These are phyloP conservation scores for Leucoma salicis DNA, from an alignment of 2,888 invertebrate species.

Conservation along the genomic window DNA sequence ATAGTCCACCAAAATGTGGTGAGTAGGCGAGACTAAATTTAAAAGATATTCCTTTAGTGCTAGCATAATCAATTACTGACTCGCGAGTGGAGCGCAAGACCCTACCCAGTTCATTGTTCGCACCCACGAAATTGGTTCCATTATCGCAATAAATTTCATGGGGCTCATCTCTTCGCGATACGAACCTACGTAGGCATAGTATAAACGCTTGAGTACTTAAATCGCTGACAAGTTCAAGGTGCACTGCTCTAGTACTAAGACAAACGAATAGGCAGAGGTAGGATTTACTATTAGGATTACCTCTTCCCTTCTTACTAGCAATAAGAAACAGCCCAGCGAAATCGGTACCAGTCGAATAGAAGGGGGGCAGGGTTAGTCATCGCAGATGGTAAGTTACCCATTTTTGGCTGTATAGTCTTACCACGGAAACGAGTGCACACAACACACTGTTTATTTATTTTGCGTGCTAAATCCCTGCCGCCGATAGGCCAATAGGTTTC, in stretches of 20 bases:
- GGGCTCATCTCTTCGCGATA: constrained; percentile 5
- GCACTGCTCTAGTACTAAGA: constrained; percentile 1
- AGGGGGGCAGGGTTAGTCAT: neutral
- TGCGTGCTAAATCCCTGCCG: neutral
- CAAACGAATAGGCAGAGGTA: constrained; percentile 6
- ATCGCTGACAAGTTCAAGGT: constrained; percentile 6
- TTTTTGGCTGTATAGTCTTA: constrained; percentile 1
- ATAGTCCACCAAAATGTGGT: constrained; percentile 3
- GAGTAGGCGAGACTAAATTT: constrained; percentile 2
- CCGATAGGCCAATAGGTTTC: constrained; percentile 3
- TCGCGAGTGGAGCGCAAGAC: neutral
- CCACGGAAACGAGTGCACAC: neutral
- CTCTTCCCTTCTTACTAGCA: constrained; percentile 1
- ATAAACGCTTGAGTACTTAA: constrained; percentile 4
- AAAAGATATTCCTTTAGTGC: constrained; percentile 3
- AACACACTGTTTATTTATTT: neutral
- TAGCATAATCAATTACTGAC: neutral
- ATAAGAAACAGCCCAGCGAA: constrained; percentile 9
- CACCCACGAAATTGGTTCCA: constrained; percentile 6
- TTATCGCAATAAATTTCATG: constrained; percentile 5
- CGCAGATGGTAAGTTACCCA: constrained; percentile 2
- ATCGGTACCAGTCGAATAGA: constrained; percentile 1
- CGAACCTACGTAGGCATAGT: constrained; percentile 2
- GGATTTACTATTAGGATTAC: constrained; percentile 2
- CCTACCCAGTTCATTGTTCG: neutral